Evolutionary conservation across 37 sponge, comb jelly and placozoan species (phyloP), one percentile per base, ranked within the genome.

Genomic region (Corticium candelabrum): DNA sequence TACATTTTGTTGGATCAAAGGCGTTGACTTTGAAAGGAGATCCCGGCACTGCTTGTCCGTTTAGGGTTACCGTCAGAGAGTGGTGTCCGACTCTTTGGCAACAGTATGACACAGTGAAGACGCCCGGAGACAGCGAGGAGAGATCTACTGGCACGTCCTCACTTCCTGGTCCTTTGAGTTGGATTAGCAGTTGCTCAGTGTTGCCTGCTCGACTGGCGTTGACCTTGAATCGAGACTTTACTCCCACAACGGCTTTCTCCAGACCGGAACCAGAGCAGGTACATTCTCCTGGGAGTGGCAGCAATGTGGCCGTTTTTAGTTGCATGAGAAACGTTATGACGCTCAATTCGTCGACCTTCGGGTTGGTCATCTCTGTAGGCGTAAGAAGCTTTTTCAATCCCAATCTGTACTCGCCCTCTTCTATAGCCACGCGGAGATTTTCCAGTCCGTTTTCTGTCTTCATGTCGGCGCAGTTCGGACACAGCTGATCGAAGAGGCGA

Each of bases 121-220:
- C 70, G 31, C 78, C 75, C 1, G 56, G 39, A n/a, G 0, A 3
- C 40, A 38, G 77, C 56, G 86, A 76, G 2, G 34, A 5, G 30
- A 74, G 77, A 3, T 35, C 34, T 70, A 82, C 57, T 34, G 78
- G 70, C 34, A 87, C 40, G n/a, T 67, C 79, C 32, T 33, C 39
- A 4, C 83, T 80, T 3, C 38, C 36, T 29, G 76, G 68, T 29
- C 39, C 77, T 39, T 90, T 81, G 79, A 74, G 72, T 38, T 78
- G 80, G 68, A 84, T 84, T 70, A 91, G 76, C 37, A 35, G 62
- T 11, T 84, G 79, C 56, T 85, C 82, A 4, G 86, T 87, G 37
- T 88, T 83, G 3, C 92, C 92, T 3, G 86, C 92, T 37, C 76
- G 57, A 11, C 87, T 80, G 37, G 79, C 79, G 80, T 91, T 84